Evolutionary conservation across 2,113 vertebrate genomes (phyloP), one percentile per base, ranked within the genome.

Genomic region (Meles meles): DNA sequence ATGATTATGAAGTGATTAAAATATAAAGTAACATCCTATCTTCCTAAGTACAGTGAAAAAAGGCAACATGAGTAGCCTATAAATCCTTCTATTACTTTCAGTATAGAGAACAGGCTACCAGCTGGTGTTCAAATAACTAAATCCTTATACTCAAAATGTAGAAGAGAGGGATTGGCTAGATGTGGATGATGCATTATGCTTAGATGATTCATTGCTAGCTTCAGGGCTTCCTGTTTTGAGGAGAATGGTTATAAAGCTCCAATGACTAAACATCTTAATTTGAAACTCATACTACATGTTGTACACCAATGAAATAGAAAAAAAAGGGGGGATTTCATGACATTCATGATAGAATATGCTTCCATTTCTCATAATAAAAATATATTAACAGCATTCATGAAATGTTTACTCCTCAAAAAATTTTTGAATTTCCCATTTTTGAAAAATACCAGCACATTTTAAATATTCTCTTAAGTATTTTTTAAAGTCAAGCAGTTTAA

Each of bases 111-210:
- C 0, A 96, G 1, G 0, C 31, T 77, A 93, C 69, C 85, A 96
- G 74, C 87, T 97, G 87, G 55, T 97, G n/a, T 96, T 96, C 84
- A 95, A 90, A 93, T 92, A 98, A 90, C 17, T 57, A 95, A 97
- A 95, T 29, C 31, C 23, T 90, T 88, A 91, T 55, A 87, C 55
- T 69, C 71, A 61, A 84, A 83, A 94, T 93, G 72, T 69, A 96
- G 93, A 80, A 93, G 44, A 90, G 42, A 90, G 37, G 57, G 55
- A 76, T 88, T 92, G 96, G 67, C 69, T 77, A 72, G 84, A 87
- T 63, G 69, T 91, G 63, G 88, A 92, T 69, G 77, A 42, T 87
- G 52, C 34, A 67, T 67, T 94, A 57, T 79, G n/a, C 97, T 63
- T 85, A 63, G 49, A 57, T 42, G 80, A 96, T 93, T 96, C 84